Evolutionary conservation across 2,888 invertebrate species (phyloP).

Genomic region (Ceramica pisi): DNA sequence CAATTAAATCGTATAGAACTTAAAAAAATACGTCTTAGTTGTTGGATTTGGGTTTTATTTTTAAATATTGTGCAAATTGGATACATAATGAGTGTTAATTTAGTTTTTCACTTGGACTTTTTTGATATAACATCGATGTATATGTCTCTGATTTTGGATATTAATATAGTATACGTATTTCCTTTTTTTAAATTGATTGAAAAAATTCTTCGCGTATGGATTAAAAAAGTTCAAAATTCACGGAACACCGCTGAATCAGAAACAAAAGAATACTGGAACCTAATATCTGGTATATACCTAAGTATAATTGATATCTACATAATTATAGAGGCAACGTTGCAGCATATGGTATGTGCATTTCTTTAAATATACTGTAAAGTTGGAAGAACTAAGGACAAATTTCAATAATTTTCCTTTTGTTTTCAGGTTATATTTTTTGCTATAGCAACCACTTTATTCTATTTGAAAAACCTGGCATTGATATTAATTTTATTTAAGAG

Average conservation of each 20-base stretch:
- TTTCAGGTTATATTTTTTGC: neutral
- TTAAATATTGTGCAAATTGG: slow-evolving; percentile 2
- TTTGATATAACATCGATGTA: neutral
- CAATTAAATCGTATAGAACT: slow-evolving; percentile 6
- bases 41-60: slow-evolving; percentile 10
- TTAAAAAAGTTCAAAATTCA: slow-evolving; percentile 1
- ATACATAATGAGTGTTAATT: neutral
- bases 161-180: slow-evolving; percentile 9
- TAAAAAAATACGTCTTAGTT: neutral
- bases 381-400: neutral
- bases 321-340: slow-evolving; percentile 16
- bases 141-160: neutral
- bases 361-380: neutral
- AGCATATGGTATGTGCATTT: slow-evolving; percentile 1
- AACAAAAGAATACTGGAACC: neutral
- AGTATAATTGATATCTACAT: slow-evolving; percentile 9
- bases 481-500: neutral
- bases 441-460: neutral
- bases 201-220: slow-evolving; percentile 18
- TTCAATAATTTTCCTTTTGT: neutral
- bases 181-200: neutral
- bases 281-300: slow-evolving; percentile 6
- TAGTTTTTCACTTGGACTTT: neutral
- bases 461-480: neutral
- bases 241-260: neutral